Evolutionary conservation across 2,113 vertebrate genomes (phyloP).

Genomic region (Coregonus clupeaformis): DNA sequence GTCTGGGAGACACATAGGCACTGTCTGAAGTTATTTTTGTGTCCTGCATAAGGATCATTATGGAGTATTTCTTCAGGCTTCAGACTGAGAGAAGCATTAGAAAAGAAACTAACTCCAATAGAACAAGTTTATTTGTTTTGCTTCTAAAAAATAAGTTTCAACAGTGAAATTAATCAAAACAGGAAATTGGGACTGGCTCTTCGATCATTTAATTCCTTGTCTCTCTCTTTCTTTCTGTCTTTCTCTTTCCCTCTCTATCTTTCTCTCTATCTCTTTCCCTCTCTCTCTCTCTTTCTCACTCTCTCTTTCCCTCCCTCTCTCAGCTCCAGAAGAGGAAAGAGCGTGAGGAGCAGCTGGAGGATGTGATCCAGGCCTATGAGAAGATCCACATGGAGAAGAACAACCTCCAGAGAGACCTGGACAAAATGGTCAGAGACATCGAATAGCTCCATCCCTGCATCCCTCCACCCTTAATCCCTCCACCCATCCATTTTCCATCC

Average conservation of each 20-base stretch:
- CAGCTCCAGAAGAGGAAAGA: constrained; percentile 95
- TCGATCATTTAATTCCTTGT: background rate
- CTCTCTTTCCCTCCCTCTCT: constrained; percentile 9
- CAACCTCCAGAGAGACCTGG: constrained; percentile 90
- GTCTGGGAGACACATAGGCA: too few species aligned
- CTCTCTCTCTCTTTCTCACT: background rate
- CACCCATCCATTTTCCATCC: too few species aligned
- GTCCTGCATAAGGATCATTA: too few species aligned
- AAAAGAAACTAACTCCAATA: too few species aligned
- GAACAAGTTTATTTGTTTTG: too few species aligned
- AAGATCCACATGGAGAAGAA: constrained; percentile 97
- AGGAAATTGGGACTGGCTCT: too few species aligned
- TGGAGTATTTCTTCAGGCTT: too few species aligned
- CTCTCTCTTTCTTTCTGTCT: constrained; percentile 10
- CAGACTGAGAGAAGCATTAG: too few species aligned
- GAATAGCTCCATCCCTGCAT: background rate
- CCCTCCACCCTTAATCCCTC: background rate
- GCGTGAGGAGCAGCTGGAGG: constrained; percentile 92
- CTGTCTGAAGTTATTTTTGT: too few species aligned
- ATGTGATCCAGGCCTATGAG: constrained; percentile 96
- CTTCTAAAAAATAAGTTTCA: too few species aligned
- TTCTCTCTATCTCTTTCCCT: background rate
- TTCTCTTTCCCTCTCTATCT: background rate
- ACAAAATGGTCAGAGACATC: constrained; percentile 84
- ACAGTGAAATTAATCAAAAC: too few species aligned